Evolutionary conservation across 2,888 invertebrate genomes (phyloP).

Genomic region (Cenopis cana): DNA sequence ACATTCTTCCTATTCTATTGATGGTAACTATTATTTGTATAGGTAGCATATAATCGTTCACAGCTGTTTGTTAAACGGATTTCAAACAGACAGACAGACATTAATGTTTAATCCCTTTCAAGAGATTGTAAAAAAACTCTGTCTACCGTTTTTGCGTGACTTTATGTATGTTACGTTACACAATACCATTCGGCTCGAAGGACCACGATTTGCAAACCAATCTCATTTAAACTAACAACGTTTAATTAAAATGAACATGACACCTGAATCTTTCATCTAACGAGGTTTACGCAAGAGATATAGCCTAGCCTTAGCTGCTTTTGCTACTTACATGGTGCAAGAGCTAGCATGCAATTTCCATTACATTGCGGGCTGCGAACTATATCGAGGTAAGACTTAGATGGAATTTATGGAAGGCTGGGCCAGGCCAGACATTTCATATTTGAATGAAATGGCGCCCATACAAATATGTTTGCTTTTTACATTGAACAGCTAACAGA

Average conservation of each 20-base stretch:
- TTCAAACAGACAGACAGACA: neutral
- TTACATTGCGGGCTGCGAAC: too few relatives aligned
- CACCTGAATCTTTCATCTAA: conserved; percentile 32
- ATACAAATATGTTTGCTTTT: neutral
- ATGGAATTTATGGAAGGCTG: too few relatives aligned
- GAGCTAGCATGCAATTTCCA: too few relatives aligned
- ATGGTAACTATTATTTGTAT: conserved; percentile 1
- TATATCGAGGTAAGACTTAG: too few relatives aligned
- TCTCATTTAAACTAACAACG: conserved; percentile 36
- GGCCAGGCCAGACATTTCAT: too few relatives aligned
- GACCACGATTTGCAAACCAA: conserved; percentile 23
- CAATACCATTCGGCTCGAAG: conserved; percentile 22
- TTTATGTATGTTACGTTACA: neutral
- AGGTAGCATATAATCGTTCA: conserved; percentile 1
- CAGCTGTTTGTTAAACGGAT: neutral
- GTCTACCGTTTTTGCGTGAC: too few relatives aligned
- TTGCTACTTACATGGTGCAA: too few relatives aligned
- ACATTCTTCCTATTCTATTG: conserved; percentile 19
- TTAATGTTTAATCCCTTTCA: too few relatives aligned
- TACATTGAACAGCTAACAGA: too few relatives aligned
- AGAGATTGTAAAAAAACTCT: too few relatives aligned
- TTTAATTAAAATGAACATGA: conserved; percentile 42
- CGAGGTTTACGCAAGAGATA: conserved; percentile 57
- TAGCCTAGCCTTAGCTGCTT: neutral
- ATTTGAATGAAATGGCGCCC: too few relatives aligned